These are phyloP conservation scores for Drosophila monieri DNA, from an alignment of 2,888 invertebrate genomes.

Conservation along the genomic window DNA sequence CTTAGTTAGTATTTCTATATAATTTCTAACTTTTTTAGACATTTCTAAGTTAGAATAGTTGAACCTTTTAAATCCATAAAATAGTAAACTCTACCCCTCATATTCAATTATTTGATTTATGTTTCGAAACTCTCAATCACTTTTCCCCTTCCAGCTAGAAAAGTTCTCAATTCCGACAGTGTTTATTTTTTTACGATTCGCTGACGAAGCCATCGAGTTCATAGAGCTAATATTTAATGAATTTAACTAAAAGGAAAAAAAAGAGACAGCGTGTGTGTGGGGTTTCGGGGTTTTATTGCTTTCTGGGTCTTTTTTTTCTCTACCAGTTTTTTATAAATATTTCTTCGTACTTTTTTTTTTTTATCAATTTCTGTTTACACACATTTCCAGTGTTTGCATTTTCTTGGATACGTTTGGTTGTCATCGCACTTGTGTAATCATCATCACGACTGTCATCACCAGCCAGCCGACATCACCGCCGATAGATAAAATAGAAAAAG, in stretches of 20 bases:
- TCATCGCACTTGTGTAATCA: constrained; percentile 76
- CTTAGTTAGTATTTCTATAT: too few species aligned
- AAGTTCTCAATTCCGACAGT: constrained; percentile 11
- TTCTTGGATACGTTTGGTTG: constrained; percentile 55
- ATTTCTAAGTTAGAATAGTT: too few species aligned
- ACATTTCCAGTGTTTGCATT: constrained; percentile 69
- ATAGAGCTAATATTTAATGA: constrained; percentile 67
- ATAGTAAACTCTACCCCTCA: background rate
- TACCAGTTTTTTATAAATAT: constrained; percentile 55
- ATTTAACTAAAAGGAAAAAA: constrained; percentile 57
- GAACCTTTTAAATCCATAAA: too few species aligned
- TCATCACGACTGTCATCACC: constrained; percentile 44
- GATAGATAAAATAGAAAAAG: constrained; percentile 21
- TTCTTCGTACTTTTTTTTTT: constrained; percentile 47
- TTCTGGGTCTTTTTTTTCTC: constrained; percentile 1
- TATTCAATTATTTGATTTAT: background rate
- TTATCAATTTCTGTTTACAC: constrained; percentile 69
- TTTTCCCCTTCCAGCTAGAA: background rate
- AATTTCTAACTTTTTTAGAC: too few species aligned
- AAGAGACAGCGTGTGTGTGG: constrained; percentile 19
- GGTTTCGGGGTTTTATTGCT: constrained; percentile 22
- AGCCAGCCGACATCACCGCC: constrained; percentile 41
- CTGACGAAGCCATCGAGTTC: constrained; percentile 42
- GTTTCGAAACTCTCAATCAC: background rate
- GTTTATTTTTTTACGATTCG: constrained; percentile 22